Base-by-base conservation (phyloP, 2,113 vertebrate species). In the Phocoena sinus region DNA sequence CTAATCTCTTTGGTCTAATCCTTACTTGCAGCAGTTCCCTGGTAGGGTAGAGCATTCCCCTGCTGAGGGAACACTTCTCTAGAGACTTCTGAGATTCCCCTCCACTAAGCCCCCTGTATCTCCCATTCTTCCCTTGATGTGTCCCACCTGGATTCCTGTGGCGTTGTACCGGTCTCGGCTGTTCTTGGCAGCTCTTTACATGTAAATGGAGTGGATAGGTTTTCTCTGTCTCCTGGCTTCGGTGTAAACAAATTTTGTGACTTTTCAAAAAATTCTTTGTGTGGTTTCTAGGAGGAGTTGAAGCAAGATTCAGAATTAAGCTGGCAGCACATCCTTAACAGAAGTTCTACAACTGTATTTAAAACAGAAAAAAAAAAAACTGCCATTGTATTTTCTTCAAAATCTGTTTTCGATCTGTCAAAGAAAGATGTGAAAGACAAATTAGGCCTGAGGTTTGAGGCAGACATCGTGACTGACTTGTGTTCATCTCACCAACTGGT, bases 211-310 rank as follows among this genome's bases (percentile, higher is more conserved):
- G 31, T 82, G 62, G 62, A 20, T 76, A 86, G 12, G 31, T 85
- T 95, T 92, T 85, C 83, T 76, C 73, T 56, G 18, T 84, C 80
- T 88, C 38, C 71, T 91, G 26, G 11, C 60, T 96, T 91, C 31
- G 25, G 31, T 70, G 13, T 68, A 92, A 89, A 95, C 38, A 95
- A 47, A 58, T 58, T 10, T 62, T 62, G 8, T 12, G 4, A 84
- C 26, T 83, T 85, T 67, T 56, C 28, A 41, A 53, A 47, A 84
- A 31, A 6, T 36, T 53, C 4, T 89, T 70, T 95, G 17, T 95
- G 41, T 80, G 28, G 33, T 65, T 80, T 96, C 65, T 68, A 95
- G 84, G 74, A 96, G 28, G 28, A 47, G 25, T 5, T 89, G 58
- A 87, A 85, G 36, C 36, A 83, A 82, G 62, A 89, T 68, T 88